Conservation (phyloP, 2,888 invertebrate species). For the Sceliomorpha sp. region DNA sequence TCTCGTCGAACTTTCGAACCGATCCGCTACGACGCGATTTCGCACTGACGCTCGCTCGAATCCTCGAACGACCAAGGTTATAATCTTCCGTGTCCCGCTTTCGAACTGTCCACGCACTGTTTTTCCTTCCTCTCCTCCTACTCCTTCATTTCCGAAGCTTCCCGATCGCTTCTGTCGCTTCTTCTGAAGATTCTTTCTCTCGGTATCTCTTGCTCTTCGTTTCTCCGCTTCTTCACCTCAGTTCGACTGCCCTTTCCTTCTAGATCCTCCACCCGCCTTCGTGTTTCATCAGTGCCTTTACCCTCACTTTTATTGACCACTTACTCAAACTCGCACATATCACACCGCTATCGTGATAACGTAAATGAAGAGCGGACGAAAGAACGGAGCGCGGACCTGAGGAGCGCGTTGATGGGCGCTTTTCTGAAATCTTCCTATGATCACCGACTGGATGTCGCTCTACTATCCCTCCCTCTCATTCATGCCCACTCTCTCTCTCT, state of each 20-base stretch:
- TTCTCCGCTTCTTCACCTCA: conserved; percentile 21
- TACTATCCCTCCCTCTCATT: conserved; percentile 4
- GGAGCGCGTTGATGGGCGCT: conserved; percentile 2
- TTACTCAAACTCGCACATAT: conserved; percentile 73
- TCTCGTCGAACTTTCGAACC: too few species aligned
- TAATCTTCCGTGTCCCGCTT: background rate
- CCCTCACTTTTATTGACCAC: conserved; percentile 65
- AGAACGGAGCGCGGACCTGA: conserved; percentile 18
- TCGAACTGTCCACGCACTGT: conserved; percentile 8
- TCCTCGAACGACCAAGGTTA: conserved; percentile 27
- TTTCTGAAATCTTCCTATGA: conserved; percentile 8
- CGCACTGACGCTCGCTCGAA: too few species aligned
- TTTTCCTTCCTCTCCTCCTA: background rate
- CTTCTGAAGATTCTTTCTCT: too few species aligned
- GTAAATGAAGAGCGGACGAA: too few species aligned
- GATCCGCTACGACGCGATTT: too few species aligned
- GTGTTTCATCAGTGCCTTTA: conserved; percentile 46
- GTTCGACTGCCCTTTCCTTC: conserved; percentile 12
- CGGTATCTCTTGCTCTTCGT: too few species aligned
- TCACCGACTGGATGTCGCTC: conserved; percentile 11
- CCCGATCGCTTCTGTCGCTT: too few species aligned
- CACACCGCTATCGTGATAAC: conserved; percentile 57
- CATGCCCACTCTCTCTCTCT: conserved; percentile 6
- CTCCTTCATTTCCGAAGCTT: too few species aligned
- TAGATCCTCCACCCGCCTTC: conserved; percentile 26